Base-by-base conservation (phyloP, 1,140 invertebrate species). In the Trichogramma pretiosum region DNA sequence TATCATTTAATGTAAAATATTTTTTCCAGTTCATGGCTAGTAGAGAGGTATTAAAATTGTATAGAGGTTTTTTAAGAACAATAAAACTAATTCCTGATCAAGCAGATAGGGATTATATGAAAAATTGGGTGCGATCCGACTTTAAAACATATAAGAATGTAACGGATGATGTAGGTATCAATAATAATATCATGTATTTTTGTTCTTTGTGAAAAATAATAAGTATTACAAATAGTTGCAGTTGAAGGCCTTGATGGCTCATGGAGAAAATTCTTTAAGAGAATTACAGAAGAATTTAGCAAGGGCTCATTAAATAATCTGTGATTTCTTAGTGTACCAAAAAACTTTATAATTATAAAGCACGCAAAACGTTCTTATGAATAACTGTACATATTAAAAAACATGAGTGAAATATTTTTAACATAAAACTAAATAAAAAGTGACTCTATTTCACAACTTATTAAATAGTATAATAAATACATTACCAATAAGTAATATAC, bases 41-140 rank as follows among this genome's bases (percentile, higher is more conserved):
- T 34, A 77, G 81, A 68, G 78, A 87, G 67, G 85, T 88, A 3
- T 61, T 86, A n/a, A 82, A 82, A 58, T 62, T 87, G 1, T 89
- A 88, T 57, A 70, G 81, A 49, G 76, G 81, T 30, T 82, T 88
- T 45, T 78, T 87, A 48, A 74, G 77, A 41, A 75, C 81, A 16
- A 76, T 84, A 44, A 74, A 71, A 52, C 63, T 80, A 61, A 77
- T 88, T 8, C 77, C 81, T 2, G 78, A 85, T 63, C 64, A 77
- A 56, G 62, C 56, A 2, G 80, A 81, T 44, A 72, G 74, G 55
- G 54, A 65, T 9, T 83, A 87, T 57, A 64, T 88, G 18, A 76
- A 67, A 46, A 67, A 81, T 49, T 88, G 85, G 86, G 78, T 80
- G 1, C 67, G 77, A 52, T 60, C 70, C 13, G 85, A 89, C 61